A percentile compares a stretch with the other conserved stretches of the same genome.
Conservation (phyloP, 2,888 invertebrate species). For the Blastobasis adustella region DNA sequence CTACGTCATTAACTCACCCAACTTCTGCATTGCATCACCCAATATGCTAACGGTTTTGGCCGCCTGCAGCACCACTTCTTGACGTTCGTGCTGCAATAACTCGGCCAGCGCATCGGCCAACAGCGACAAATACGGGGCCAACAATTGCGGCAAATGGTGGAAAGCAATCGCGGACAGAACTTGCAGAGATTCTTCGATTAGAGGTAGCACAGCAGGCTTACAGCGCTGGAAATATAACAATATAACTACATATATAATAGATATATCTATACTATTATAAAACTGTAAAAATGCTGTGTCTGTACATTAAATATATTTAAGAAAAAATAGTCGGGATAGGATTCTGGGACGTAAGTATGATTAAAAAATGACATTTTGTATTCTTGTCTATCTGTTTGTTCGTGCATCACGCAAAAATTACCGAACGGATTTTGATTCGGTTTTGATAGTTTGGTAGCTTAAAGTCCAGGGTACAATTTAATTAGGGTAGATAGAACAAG, state of each 20-base stretch:
- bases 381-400: too few relatives aligned
- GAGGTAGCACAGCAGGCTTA: constrained; percentile 73
- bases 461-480: too few relatives aligned
- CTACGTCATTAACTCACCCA: constrained; percentile 45
- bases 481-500: too few relatives aligned
- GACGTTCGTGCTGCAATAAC: constrained; percentile 76
- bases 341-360: too few relatives aligned
- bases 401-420: too few relatives aligned
- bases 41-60: constrained; percentile 81
- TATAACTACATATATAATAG: neutral
- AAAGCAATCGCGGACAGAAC: constrained; percentile 78
- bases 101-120: constrained; percentile 76
- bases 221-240: constrained; percentile 39
- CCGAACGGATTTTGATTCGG: too few relatives aligned
- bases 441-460: too few relatives aligned
- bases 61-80: constrained; percentile 82
- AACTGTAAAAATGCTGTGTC: too few relatives aligned
- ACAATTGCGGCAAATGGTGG: constrained; percentile 73
- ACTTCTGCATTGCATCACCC: constrained; percentile 76
- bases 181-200: constrained; percentile 86
- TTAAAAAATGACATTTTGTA: too few relatives aligned
- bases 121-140: constrained; percentile 72
- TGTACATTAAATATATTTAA: too few relatives aligned
- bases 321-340: too few relatives aligned
- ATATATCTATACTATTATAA: neutral